Evolutionary conservation across 2,888 invertebrate genomes (phyloP).

Genomic region (Dusona sp.): DNA sequence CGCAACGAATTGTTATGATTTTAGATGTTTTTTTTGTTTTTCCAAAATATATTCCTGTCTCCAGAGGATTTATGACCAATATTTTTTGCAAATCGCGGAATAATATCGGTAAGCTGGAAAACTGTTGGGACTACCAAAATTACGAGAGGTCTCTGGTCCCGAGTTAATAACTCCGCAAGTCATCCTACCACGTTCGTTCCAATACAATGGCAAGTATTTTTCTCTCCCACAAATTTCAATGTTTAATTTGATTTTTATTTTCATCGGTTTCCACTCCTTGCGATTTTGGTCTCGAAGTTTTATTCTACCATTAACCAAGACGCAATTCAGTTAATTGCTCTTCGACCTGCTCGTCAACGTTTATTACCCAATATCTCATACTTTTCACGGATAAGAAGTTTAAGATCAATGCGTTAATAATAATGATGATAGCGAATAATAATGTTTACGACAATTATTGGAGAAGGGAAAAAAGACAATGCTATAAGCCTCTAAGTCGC

Average conservation of each 20-base stretch:
- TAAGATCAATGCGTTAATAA: conserved; percentile 30
- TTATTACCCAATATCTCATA: conserved; percentile 25
- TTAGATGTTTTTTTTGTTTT: not conserved
- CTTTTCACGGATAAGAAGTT: conserved; percentile 36
- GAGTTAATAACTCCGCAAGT: not conserved
- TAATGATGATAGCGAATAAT: conserved; percentile 27
- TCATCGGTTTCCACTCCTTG: not conserved
- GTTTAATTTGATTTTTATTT: not conserved
- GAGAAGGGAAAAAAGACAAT: not conserved
- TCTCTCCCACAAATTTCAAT: not conserved
- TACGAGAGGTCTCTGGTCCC: conserved; percentile 29
- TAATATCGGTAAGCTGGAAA: not conserved
- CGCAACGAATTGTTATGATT: not conserved
- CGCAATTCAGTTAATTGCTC: not conserved
- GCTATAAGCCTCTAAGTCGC: not conserved
- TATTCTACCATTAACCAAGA: not conserved
- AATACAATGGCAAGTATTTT: not conserved
- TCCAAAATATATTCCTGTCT: not conserved
- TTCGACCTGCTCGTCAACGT: not conserved
- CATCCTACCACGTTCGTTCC: conserved; percentile 14
- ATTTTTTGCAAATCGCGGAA: not conserved
- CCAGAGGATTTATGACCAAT: not conserved
- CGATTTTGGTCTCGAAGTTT: conserved; percentile 12
- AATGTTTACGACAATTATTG: conserved; percentile 7
- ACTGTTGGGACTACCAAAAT: not conserved